Percentiles rank a stretch among this genome's conserved stretches.
These are phyloP conservation scores for western clawed frog (Xenopus tropicalis) DNA, from an alignment of 2,113 vertebrate species.

Conservation along the genomic window UCB_Xtro_10.0 CM004444.2:29557501-29558000, in stretches of 20 bases:
- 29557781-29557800: too few relatives aligned
- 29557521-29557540: neutral
- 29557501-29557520: neutral
- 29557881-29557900: too few relatives aligned
- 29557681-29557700: neutral
- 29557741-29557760: neutral
- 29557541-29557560: conserved; percentile 10
- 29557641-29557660: conserved; percentile 24
- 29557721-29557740: conserved; percentile 3
- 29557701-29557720: neutral
- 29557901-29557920: too few relatives aligned
- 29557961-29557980: too few relatives aligned
- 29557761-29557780: too few relatives aligned
- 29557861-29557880: too few relatives aligned
- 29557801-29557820: too few relatives aligned
- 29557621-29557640: conserved; percentile 8
- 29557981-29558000: too few relatives aligned
- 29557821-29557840: too few relatives aligned
- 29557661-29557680: neutral
- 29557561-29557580: conserved; percentile 22
- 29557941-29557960: too few relatives aligned
- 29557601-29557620: neutral
- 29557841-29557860: too few relatives aligned
- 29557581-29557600: conserved; percentile 10
- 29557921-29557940: too few relatives aligned